phyloP scores from a whole-genome alignment of 2,797 vertebrate genomes.

The Pangasius larnaudii region DNA sequence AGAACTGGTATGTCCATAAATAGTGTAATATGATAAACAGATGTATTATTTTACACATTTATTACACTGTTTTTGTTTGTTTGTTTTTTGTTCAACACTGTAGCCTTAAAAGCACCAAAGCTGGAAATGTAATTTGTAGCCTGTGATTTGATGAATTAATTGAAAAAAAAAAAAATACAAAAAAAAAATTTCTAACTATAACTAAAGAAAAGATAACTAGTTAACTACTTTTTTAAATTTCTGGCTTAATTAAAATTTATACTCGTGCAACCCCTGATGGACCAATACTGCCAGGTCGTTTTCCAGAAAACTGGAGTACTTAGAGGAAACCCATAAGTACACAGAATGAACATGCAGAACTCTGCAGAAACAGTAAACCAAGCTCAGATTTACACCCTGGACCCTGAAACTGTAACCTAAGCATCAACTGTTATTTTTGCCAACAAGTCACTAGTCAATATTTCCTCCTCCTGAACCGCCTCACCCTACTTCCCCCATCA shows the following conservation, averaged over 20 bases:
- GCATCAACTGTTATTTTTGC: not conserved
- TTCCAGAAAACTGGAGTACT: not conserved
- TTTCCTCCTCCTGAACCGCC: not conserved
- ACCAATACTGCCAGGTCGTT: not conserved
- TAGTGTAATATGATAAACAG: not conserved
- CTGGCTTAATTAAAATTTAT: not conserved
- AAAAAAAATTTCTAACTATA: too few relatives aligned
- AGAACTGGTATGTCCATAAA: too few relatives aligned
- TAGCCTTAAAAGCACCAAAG: not conserved
- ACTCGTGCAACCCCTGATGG: not conserved
- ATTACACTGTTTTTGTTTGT: not conserved
- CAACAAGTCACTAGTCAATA: not conserved
- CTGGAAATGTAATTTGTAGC: not conserved
- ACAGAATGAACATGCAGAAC: not conserved
- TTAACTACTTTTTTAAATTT: not conserved
- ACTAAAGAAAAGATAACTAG: not conserved
- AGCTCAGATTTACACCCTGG: not conserved
- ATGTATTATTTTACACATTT: not conserved
- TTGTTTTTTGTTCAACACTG: not conserved
- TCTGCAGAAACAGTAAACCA: not conserved
- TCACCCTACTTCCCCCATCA: not conserved
- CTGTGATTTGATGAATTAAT: not conserved
- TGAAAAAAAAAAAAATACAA: not conserved
- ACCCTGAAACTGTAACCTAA: not conserved
- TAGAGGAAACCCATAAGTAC: not conserved